Evolutionary conservation across 2,113 vertebrate genomes (phyloP), one percentile per base, ranked within the genome.

Genomic region (Rhabdornis inornatus): DNA sequence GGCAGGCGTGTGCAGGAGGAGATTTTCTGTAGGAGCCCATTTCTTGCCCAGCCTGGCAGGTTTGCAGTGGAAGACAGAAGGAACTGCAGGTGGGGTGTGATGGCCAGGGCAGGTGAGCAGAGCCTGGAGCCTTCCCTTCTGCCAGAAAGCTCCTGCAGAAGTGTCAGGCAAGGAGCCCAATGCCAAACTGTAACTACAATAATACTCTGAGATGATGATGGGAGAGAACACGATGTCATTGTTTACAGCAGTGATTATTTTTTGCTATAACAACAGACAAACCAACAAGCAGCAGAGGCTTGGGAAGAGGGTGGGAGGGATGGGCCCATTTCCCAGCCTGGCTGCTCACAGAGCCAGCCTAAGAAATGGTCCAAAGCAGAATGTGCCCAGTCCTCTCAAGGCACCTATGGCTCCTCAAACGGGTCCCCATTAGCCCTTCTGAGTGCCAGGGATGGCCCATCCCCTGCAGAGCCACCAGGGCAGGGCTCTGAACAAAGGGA

Each of bases 191-290:
- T 23, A 37, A 49, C 65, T 90, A 89, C 53, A 83, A 17, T 15
- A 57, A 85, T 14, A 30, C 59, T 59, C 57, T 10, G 69, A 53
- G 49, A 40, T 37, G 66, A 45, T 70, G 72, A 56, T 33, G 92
- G 79, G 39, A 81, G 39, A 70, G 81, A 90, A 86, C 75, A 69
- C 49, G 3, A 40, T 52, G 65, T n/a, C 70, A 76, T 69, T 92
- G 75, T 88, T 91, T 85, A 90, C 70, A 91, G 82, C 53, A 56
- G 27, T n/a, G 20, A 19, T n/a, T 35, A 17, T 40, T 59, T 74
- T 64, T 80, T 35, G 17, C 93, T 82, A 1, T 63, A 91, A 92
- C 80, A 92, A 92, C 64, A 94, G 82, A 91, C 53, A 95, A 91
- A 91, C 40, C 57, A 76, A 72, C 49, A 83, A 84, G 52, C 44